A percentile compares a stretch with the other conserved stretches of the same genome.
Evolutionary conservation across 2,113 vertebrate species (phyloP).

Genomic region (Carollia perspicillata): DNA sequence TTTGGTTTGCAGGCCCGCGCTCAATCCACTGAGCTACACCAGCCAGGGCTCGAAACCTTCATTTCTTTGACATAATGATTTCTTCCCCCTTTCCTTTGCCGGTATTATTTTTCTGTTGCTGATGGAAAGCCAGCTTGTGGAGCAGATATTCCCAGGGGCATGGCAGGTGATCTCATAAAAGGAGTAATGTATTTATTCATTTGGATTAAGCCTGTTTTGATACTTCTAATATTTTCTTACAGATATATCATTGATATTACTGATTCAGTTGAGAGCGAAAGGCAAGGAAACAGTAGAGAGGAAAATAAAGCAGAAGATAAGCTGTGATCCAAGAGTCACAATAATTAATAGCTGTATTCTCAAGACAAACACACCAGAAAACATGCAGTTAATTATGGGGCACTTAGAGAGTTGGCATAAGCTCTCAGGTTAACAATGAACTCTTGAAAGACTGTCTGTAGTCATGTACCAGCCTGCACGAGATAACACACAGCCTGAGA

Average conservation of each 20-base stretch:
- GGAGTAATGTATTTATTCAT: background rate
- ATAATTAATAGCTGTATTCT: constrained; percentile 55
- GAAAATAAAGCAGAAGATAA: background rate
- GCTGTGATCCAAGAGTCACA: constrained; percentile 2
- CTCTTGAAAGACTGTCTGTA: background rate
- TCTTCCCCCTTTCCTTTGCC: background rate
- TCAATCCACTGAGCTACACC: no score
- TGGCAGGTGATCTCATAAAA: background rate
- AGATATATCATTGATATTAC: background rate
- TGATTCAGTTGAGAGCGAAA: background rate
- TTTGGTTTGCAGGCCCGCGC: no score
- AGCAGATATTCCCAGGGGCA: background rate
- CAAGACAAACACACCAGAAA: constrained; percentile 53
- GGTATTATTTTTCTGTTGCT: background rate
- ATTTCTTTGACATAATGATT: background rate
- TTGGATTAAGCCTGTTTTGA: background rate
- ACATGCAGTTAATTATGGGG: constrained; percentile 52
- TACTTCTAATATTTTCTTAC: background rate
- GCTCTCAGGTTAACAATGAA: constrained; percentile 22
- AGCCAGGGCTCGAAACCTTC: background rate
- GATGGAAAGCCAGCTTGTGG: constrained; percentile 10
- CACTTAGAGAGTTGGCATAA: constrained; percentile 23
- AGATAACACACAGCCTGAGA: background rate
- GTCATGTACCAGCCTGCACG: constrained; percentile 29
- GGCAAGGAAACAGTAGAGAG: background rate